Base-by-base conservation (phyloP, 1,140 invertebrate genomes). In the Danaus melanippus region DNA sequence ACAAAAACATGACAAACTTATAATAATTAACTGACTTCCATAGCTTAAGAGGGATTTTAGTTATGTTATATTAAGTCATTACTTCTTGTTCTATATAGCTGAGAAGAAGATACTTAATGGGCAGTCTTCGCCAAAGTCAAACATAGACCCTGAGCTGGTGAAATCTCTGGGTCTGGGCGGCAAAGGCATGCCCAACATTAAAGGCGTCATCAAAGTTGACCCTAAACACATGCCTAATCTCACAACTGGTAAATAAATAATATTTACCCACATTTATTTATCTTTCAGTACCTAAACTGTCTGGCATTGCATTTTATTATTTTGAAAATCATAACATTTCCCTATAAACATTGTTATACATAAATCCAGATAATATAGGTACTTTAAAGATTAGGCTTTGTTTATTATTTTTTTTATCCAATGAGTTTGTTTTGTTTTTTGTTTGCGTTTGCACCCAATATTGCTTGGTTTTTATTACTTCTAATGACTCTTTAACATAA, bases 121-220 rank as follows among this genome's bases (percentile, higher is more conserved):
- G 10, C 74, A 83, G 53, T 71, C 77, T 7, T 84, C 81, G 11
- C 84, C 81, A 21, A 84, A 84, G 59, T 56, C 77, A 43, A 66
- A 68, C 42, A 61, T 86, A 10, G 87, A 88, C 59, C 74, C 84
- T 0, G 86, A 88, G 52, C 64, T 88, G 53, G 86, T 87, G 53
- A 87, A 87, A 58, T 84, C 85, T 6, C 71, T 88, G 8, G 84
- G 86, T 10, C 74, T 88, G 9, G 71, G 76, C 41, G 80, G 81
- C 10, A 87, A 87, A 58, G 86, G 86, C 11, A 90, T 92, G 55
- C 90, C 91, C 0, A 92, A 92, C 71, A 90, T 92, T 12, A 92
- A 93, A 72, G 92, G 92, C 9, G 91, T 94, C 12, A 91, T 93
- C 21, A 91, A 92, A 76, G 91, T 93, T 9, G 92, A 92, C 76